A percentile compares a stretch with the other conserved stretches of the same genome.
Evolutionary conservation across 2,113 vertebrate genomes (phyloP).

Genomic region (Scytalopus superciliaris): DNA sequence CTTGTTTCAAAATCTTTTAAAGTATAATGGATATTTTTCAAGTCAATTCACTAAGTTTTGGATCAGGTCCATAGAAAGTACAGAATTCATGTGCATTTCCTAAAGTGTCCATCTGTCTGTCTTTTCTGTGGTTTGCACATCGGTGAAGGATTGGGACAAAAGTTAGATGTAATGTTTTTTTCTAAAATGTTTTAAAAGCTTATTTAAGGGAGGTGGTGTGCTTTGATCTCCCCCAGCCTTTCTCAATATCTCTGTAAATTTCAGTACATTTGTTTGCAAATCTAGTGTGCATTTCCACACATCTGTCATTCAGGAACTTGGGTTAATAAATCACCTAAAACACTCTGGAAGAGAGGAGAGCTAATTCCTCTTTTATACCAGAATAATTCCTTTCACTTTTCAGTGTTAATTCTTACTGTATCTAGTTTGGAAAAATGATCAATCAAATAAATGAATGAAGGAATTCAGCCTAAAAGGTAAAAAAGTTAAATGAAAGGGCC

Average conservation of each 20-base stretch:
- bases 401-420: not conserved
- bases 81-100: not conserved
- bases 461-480: not conserved
- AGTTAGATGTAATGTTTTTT: not conserved
- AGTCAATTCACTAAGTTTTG: not conserved
- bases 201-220: not conserved
- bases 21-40: not conserved
- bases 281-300: not conserved
- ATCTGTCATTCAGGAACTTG: not conserved
- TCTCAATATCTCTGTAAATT: not conserved
- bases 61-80: not conserved
- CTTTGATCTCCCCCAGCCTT: not conserved
- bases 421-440: not conserved
- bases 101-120: not conserved
- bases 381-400: not conserved
- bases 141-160: not conserved
- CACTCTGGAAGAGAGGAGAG: not conserved
- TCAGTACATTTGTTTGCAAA: not conserved
- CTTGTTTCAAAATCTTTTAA: not conserved
- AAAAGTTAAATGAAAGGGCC: not conserved
- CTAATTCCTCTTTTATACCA: not conserved
- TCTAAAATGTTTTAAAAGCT: not conserved
- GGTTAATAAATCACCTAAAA: not conserved
- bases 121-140: not conserved
- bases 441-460: not conserved